Conservation (phyloP, 2,113 vertebrate genomes). For the Esox niger region DNA sequence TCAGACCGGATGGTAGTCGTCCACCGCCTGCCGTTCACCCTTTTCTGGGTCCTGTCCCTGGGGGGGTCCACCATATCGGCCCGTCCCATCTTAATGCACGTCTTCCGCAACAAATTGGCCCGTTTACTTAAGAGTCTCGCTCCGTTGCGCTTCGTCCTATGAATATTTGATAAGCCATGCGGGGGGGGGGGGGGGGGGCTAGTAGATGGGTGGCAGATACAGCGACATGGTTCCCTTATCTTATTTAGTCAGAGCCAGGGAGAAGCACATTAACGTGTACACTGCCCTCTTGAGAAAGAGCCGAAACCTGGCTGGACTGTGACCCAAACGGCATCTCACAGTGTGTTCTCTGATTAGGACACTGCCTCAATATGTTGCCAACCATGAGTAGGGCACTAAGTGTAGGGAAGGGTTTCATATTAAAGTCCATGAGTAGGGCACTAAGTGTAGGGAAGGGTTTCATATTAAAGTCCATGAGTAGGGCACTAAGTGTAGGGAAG, state of each 20-base stretch:
- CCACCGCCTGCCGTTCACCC: not conserved
- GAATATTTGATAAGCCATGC: slow-evolving; percentile 74
- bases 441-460: no score
- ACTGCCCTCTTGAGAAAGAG: not conserved
- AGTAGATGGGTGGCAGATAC: slow-evolving; percentile 48
- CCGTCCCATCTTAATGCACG: slow-evolving; percentile 68
- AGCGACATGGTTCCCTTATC: slow-evolving; percentile 70
- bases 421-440: no score
- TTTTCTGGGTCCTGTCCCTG: slow-evolving; percentile 36
- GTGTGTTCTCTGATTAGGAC: no score
- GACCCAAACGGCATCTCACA: no score
- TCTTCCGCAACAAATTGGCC: slow-evolving; percentile 77
- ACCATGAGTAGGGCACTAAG: no score
- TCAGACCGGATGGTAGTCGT: slow-evolving; percentile 57
- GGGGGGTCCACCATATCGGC: slow-evolving; percentile 56
- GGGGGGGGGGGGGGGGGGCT: no score
- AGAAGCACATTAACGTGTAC: slow-evolving; percentile 27
- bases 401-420: no score
- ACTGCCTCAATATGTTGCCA: no score
- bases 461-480: no score
- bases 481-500: no score
- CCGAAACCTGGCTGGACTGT: no score
- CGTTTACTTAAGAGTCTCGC: slow-evolving; percentile 72
- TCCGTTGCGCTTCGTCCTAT: slow-evolving; percentile 58
- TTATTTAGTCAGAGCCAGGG: slow-evolving; percentile 73